phyloP scores from a whole-genome alignment of 1,140 invertebrate species.

The Drosophila simulans region DNA sequence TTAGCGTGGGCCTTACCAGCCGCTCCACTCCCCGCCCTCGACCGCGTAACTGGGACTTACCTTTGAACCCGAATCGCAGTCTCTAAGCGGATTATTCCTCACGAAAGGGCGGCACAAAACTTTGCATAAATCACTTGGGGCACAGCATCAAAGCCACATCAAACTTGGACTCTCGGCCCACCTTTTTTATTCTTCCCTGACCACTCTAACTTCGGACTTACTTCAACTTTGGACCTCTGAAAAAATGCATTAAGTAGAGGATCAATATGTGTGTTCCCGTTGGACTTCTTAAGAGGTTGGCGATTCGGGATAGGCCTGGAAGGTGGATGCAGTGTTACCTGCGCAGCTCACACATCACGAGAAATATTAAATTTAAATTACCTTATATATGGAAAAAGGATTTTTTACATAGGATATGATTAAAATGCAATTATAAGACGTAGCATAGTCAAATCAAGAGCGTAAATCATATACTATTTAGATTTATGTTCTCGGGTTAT shows the following conservation, averaged over 20 bases:
- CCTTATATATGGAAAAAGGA: too few relatives aligned
- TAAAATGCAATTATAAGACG: too few relatives aligned
- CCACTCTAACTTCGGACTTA: conserved; percentile 25
- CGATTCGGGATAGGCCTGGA: not conserved
- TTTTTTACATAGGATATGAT: too few relatives aligned
- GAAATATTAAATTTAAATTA: too few relatives aligned
- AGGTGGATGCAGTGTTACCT: too few relatives aligned
- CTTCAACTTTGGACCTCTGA: conserved; percentile 3
- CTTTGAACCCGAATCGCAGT: conserved; percentile 33
- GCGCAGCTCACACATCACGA: too few relatives aligned
- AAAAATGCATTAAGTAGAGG: not conserved
- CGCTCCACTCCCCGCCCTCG: not conserved
- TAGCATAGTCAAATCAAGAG: too few relatives aligned
- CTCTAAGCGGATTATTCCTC: conserved; percentile 42
- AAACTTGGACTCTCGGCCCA: conserved; percentile 25
- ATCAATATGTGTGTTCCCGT: not conserved
- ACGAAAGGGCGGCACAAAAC: conserved; percentile 31
- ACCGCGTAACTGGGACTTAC: conserved; percentile 10
- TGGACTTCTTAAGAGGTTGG: conserved; percentile 14
- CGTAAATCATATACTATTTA: too few relatives aligned
- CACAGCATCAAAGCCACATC: conserved; percentile 46
- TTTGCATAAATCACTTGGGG: conserved; percentile 60
- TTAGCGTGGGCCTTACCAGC: conserved; percentile 33
- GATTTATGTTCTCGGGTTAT: too few relatives aligned
- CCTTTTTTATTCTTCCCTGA: conserved; percentile 13